Evolutionary conservation across 2,888 invertebrate genomes (phyloP).

Genomic region (Acrocyrtus sp.): DNA sequence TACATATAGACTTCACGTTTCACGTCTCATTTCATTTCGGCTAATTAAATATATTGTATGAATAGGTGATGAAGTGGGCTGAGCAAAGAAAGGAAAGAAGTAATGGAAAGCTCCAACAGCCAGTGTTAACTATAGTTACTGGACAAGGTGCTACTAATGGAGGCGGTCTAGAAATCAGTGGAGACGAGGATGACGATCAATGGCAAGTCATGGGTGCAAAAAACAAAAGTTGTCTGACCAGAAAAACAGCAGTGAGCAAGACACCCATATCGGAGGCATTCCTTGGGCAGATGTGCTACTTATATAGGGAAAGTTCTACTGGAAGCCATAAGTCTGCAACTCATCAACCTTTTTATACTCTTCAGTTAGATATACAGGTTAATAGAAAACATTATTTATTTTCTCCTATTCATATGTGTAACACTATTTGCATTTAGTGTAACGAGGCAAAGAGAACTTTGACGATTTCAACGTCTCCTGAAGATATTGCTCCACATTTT

Average conservation of each 20-base stretch:
- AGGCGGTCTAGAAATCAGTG: conserved; percentile 50
- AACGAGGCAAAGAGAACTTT: too few species aligned
- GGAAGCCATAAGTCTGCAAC: conserved; percentile 86
- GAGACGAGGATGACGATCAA: conserved; percentile 62
- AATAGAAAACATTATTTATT: conserved; percentile 58
- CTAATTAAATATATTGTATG: too few species aligned
- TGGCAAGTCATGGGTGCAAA: conserved; percentile 77
- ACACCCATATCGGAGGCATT: conserved; percentile 94
- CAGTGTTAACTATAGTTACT: not conserved
- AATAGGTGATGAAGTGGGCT: conserved; percentile 61
- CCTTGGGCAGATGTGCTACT: conserved; percentile 88
- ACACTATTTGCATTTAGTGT: not conserved
- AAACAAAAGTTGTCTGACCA: conserved; percentile 88
- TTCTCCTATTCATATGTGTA: not conserved
- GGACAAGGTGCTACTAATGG: conserved; percentile 63
- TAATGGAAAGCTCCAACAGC: conserved; percentile 2
- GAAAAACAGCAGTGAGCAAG: conserved; percentile 82
- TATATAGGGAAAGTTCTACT: conserved; percentile 74
- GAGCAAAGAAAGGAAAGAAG: conserved; percentile 52
- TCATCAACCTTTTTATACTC: conserved; percentile 94
- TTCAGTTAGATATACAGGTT: conserved; percentile 95
- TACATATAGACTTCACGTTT: too few species aligned
- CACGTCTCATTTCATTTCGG: too few species aligned
- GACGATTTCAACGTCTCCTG: too few species aligned
- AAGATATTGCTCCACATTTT: conserved; percentile 34